Conservation (phyloP, 2,797 vertebrate species). For the Cynodonichthys magdalenae region DNA sequence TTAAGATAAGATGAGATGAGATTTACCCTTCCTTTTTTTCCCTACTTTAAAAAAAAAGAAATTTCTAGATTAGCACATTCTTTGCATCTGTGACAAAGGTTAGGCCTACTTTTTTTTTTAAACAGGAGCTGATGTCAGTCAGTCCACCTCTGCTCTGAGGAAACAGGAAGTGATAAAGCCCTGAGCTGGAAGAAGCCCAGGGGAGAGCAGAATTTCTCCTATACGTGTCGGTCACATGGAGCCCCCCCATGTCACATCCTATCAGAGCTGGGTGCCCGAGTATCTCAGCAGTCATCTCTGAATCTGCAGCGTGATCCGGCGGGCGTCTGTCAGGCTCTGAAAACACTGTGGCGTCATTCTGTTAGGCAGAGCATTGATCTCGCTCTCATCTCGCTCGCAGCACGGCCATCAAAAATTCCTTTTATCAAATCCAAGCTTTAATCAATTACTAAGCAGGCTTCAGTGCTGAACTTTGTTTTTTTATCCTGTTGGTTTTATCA, state of each 20-base stretch:
- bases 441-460: conserved; percentile 47
- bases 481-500: conserved; percentile 22
- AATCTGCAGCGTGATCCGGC: conserved; percentile 20
- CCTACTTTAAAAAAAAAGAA: background rate
- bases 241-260: conserved; percentile 49
- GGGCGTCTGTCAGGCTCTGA: conserved; percentile 44
- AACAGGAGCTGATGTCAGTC: conserved; percentile 40
- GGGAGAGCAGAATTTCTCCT: conserved; percentile 6
- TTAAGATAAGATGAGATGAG: conserved; percentile 40
- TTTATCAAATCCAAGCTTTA: conserved; percentile 46
- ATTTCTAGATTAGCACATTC: conserved; percentile 43
- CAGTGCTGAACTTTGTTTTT: conserved; percentile 22
- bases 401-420: conserved; percentile 46
- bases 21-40: conserved; percentile 33
- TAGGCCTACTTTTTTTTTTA: too few species aligned
- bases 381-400: conserved; percentile 44
- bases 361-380: conserved; percentile 49
- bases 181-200: conserved; percentile 16
- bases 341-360: conserved; percentile 31
- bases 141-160: conserved; percentile 32
- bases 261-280: conserved; percentile 40
- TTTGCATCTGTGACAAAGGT: conserved; percentile 55
- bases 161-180: conserved; percentile 12
- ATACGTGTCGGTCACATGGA: conserved; percentile 30
- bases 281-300: conserved; percentile 21